Percentiles rank a stretch among this genome's conserved stretches.
Conservation (phyloP, 2,888 invertebrate genomes). For the Brachyptera risi region DNA sequence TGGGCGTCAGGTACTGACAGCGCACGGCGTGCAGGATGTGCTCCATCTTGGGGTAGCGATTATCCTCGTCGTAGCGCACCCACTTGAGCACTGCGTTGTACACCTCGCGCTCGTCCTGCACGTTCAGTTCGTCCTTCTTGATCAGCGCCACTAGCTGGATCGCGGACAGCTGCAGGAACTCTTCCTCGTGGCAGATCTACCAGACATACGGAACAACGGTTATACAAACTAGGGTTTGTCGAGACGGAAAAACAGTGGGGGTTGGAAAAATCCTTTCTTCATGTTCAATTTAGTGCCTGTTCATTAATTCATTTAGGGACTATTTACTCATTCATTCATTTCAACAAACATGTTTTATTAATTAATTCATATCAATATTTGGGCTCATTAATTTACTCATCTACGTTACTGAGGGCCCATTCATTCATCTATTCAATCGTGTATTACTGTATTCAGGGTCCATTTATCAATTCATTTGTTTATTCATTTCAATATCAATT, state of each 20-base stretch:
- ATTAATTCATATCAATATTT: no score
- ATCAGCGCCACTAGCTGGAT: slow-evolving; percentile 79
- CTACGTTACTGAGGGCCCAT: no score
- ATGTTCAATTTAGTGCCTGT: neutral
- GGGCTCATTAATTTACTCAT: no score
- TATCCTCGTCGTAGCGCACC: slow-evolving; percentile 84
- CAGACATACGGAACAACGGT: no score
- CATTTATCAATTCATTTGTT: no score
- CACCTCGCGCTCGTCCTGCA: slow-evolving; percentile 87
- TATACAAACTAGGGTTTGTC: neutral
- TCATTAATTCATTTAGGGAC: no score
- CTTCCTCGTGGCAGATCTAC: slow-evolving; percentile 86
- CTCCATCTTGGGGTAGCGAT: slow-evolving; percentile 80
- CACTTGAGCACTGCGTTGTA: slow-evolving; percentile 89
- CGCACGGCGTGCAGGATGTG: slow-evolving; percentile 83
- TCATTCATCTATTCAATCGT: no score
- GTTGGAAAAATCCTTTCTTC: neutral
- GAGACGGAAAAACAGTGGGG: no score
- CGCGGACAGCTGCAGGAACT: slow-evolving; percentile 78
- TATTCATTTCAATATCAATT: no score
- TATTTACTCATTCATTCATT: no score
- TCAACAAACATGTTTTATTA: no score
- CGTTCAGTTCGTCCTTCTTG: slow-evolving; percentile 85
- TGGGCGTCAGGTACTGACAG: slow-evolving; percentile 88
- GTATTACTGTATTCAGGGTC: no score